Evolutionary conservation across 2,888 invertebrate genomes (phyloP), one percentile per base, ranked within the genome.

Genomic region (Epirrhoe alternata): DNA sequence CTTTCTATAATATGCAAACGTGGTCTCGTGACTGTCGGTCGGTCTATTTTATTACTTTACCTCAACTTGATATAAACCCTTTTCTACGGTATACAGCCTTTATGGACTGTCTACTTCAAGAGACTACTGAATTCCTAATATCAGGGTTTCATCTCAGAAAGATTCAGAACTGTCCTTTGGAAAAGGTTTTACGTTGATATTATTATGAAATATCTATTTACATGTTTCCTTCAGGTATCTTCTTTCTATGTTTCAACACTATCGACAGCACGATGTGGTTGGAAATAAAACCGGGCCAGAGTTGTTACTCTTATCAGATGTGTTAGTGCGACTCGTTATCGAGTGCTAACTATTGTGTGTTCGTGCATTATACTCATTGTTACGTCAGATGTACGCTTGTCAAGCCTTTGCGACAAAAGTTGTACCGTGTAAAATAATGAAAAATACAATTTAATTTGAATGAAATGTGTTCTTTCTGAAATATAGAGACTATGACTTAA

Each of bases 241-340:
- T n/a, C 33, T 33, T 31, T 49, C 24, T 47, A 63, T 14, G 51
- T 38, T 17, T 5, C 24, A 59, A 17, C 33, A 47, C 35, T 56
- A 60, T 55, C 45, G 51, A 45, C 45, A 17, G 38, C 33, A 49
- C 45, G 16, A 7, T 14, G 17, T 56, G 24, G 53, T 51, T 62
- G 45, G 47, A 65, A 59, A 49, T 55, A 55, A 61, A 64, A 69
- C 57, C 55, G 59, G 68, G 63, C 55, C 67, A 63, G 58, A 55
- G 66, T 69, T 64, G 69, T 72, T 66, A 70, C 59, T 70, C 62
- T 74, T 72, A 72, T 74, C 72, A 71, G 69, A 66, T 68, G 66
- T 69, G 61, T 66, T 64, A 66, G 58, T 61, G 51, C 50, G 52
- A 56, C 64, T 66, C 61, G 66, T 68, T 69, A 72, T 71, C 70